Evolutionary conservation across 2,797 vertebrate genomes (phyloP), one percentile per base, ranked within the genome.

Genomic region (Danionella dracula): DNA sequence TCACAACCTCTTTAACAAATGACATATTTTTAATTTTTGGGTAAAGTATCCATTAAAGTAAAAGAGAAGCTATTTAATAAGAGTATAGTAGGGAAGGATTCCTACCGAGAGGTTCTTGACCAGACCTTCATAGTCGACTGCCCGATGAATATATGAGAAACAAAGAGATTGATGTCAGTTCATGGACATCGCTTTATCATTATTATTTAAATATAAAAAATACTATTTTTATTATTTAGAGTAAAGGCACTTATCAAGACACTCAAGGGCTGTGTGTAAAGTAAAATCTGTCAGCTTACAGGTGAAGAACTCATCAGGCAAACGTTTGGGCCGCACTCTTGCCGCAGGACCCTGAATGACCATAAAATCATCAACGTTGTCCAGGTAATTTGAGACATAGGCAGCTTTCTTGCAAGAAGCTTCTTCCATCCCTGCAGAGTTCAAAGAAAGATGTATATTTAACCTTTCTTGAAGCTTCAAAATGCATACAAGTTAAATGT

Each of bases 21-120:
- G n/a, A n/a, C n/a, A n/a, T n/a, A n/a, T n/a, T n/a, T n/a, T n/a
- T n/a, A n/a, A n/a, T n/a, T n/a, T n/a, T n/a, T n/a, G n/a, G n/a
- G n/a, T n/a, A n/a, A n/a, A n/a, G n/a, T n/a, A n/a, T n/a, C n/a
- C n/a, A n/a, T n/a, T n/a, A n/a, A n/a, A n/a, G n/a, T n/a, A n/a
- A n/a, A n/a, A n/a, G n/a, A n/a, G 3, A 27, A 27, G 23, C 23
- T 27, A 6, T 27, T 3, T 27, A 27, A 27, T 27, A 3, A 27
- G 23, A 27, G 23, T 27, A 6, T 3, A 6, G 23, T 27, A 27
- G 23, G 23, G 3, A 6, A 6, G 23, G 27, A 82, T 16, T 87
- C 96, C 93, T 86, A 98, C 96, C 77, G 94, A 97, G 81, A 99
- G 86, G 69, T 93, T 95, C 84, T 86, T 92, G 76, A 97, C 82